Evolutionary conservation across 2,797 vertebrate genomes (phyloP).

Genomic region (Synaphobranchus kaupii): DNA sequence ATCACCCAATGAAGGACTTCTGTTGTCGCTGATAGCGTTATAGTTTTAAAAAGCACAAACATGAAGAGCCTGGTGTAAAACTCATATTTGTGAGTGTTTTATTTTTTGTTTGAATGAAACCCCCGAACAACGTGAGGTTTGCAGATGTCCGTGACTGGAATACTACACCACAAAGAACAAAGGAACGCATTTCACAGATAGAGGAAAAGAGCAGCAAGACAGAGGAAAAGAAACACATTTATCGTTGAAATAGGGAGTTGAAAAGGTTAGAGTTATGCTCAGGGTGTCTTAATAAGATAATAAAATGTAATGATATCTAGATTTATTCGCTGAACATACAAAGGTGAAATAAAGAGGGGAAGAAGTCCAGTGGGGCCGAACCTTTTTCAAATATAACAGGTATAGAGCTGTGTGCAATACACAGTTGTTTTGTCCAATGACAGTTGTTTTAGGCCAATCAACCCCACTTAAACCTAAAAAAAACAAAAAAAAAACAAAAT

Average conservation of each 20-base stretch:
- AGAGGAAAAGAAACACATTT: slow-evolving; percentile 12
- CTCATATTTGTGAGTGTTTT: neutral
- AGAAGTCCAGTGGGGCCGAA: neutral
- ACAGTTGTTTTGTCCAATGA: neutral
- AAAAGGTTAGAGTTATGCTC: slow-evolving; percentile 16
- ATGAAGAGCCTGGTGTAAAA: neutral
- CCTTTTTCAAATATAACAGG: neutral
- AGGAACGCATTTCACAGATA: slow-evolving; percentile 13
- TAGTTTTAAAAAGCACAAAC: neutral
- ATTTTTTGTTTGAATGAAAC: neutral
- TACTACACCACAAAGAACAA: neutral
- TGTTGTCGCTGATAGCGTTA: neutral
- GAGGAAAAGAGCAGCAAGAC: neutral
- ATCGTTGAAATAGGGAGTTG: slow-evolving; percentile 6
- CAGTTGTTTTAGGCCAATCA: neutral
- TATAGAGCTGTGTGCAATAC: neutral
- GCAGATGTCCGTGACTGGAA: neutral
- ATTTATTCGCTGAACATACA: slow-evolving; percentile 2
- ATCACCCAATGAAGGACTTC: neutral
- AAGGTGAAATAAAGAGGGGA: slow-evolving; percentile 10
- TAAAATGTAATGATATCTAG: neutral
- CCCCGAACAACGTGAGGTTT: neutral
- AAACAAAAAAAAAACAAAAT: neutral
- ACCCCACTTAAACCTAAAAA: neutral
- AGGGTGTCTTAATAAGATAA: slow-evolving; percentile 23